phyloP scores from a whole-genome alignment of 2,888 invertebrate genomes.

The Caenorhabditis sp. region DNA sequence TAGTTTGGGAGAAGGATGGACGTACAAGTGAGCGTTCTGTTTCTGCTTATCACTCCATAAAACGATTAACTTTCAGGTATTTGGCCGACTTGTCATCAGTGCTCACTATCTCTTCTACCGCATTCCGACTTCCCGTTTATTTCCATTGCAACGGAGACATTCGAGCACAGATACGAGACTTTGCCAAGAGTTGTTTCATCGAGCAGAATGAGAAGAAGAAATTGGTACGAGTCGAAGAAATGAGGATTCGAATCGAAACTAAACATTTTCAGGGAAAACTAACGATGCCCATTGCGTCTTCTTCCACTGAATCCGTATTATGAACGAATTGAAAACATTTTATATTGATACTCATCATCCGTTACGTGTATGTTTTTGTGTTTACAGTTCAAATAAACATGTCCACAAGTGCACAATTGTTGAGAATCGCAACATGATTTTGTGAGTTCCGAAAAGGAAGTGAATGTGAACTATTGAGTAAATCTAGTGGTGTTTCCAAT shows the following conservation, averaged over 20 bases:
- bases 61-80: slow-evolving; percentile 64
- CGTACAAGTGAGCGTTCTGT: slow-evolving; percentile 63
- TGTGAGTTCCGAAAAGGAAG: too few relatives aligned
- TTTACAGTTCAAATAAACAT: slow-evolving; percentile 44
- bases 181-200: slow-evolving; percentile 58
- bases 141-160: slow-evolving; percentile 71
- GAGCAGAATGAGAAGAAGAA: slow-evolving; percentile 56
- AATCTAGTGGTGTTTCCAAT: too few relatives aligned
- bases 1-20: slow-evolving; percentile 67
- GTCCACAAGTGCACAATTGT: slow-evolving; percentile 25
- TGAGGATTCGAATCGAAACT: neutral
- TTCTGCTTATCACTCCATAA: neutral
- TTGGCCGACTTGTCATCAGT: slow-evolving; percentile 74
- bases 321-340: slow-evolving; percentile 31
- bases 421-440: neutral
- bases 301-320: slow-evolving; percentile 55
- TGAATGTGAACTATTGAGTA: neutral
- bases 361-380: slow-evolving; percentile 34
- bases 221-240: slow-evolving; percentile 15
- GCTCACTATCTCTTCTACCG: slow-evolving; percentile 73
- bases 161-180: slow-evolving; percentile 63
- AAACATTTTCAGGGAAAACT: slow-evolving; percentile 54
- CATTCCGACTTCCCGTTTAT: slow-evolving; percentile 74
- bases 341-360: slow-evolving; percentile 19
- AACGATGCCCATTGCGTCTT: slow-evolving; percentile 43